Evolutionary conservation across 2,888 invertebrate species (phyloP).

Genomic region (Polydrusus tereticollis): DNA sequence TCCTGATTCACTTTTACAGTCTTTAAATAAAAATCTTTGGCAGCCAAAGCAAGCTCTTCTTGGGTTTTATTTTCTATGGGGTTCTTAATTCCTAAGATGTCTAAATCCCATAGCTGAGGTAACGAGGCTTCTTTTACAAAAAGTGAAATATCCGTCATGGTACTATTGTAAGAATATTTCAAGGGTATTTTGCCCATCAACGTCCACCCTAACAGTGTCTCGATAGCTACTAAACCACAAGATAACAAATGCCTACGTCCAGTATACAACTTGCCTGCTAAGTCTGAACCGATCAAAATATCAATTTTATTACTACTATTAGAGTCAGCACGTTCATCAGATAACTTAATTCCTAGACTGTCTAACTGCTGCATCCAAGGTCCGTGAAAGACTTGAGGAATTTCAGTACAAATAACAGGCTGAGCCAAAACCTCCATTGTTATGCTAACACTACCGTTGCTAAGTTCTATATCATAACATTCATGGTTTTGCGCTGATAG

Average conservation of each 20-base stretch:
- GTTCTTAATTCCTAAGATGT: constrained; percentile 58
- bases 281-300: constrained; percentile 20
- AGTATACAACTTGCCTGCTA: constrained; percentile 33
- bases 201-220: constrained; percentile 56
- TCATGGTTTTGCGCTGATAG: constrained; percentile 31
- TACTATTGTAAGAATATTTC: too few relatives aligned
- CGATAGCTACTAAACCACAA: constrained; percentile 54
- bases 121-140: constrained; percentile 48
- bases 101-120: constrained; percentile 58
- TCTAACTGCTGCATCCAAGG: constrained; percentile 23
- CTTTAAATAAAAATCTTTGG: constrained; percentile 52
- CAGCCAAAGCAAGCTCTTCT: constrained; percentile 48
- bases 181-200: constrained; percentile 50
- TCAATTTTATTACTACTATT: not conserved
- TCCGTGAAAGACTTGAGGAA: constrained; percentile 1
- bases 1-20: constrained; percentile 54
- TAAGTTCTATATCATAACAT: constrained; percentile 23
- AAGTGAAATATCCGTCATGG: not conserved
- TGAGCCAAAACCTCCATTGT: constrained; percentile 9
- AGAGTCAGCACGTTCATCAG: not conserved
- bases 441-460: not conserved
- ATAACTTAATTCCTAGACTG: not conserved
- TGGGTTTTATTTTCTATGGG: constrained; percentile 52
- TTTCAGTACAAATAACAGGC: constrained; percentile 12
- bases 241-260: not conserved